Percentiles rank a stretch among this genome's conserved stretches.
Conservation (phyloP, 2,797 vertebrate genomes). For the Phrynocephalus forsythii region DNA sequence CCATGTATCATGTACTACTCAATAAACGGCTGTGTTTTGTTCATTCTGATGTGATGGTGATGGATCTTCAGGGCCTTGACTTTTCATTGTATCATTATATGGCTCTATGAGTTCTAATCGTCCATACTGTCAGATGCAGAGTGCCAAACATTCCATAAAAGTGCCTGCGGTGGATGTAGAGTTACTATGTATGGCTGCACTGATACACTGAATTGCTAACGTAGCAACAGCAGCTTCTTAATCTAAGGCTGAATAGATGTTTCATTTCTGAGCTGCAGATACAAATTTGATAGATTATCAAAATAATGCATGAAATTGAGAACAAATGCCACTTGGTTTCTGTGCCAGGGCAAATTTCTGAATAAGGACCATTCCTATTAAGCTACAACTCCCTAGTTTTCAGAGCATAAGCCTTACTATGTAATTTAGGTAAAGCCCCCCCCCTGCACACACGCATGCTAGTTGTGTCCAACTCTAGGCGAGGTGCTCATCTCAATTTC, state of each 20-base stretch:
- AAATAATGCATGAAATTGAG: background rate
- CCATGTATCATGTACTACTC: conserved; percentile 52
- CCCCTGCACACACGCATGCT: background rate
- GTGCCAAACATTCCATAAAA: too few species aligned
- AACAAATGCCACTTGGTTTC: too few species aligned
- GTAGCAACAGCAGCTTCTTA: background rate
- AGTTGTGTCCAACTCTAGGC: background rate
- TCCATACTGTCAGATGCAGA: background rate
- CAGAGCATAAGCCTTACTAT: too few species aligned
- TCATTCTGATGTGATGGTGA: conserved; percentile 10
- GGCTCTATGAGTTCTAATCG: background rate
- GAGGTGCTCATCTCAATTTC: too few species aligned
- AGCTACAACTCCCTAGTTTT: too few species aligned
- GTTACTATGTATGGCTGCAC: too few species aligned
- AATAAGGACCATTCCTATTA: too few species aligned
- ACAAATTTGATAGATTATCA: background rate
- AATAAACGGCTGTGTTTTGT: conserved; percentile 76
- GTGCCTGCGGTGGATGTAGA: too few species aligned
- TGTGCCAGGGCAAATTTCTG: too few species aligned
- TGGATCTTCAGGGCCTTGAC: conserved; percentile 11
- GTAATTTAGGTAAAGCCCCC: background rate
- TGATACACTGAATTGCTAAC: background rate
- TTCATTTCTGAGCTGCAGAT: background rate
- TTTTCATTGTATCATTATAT: background rate
- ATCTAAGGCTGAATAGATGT: background rate